Percentiles rank a stretch among this genome's conserved stretches.
phyloP scores from a whole-genome alignment of 2,797 vertebrate species.

The Acrossocheilus wenchowensis region DNA sequence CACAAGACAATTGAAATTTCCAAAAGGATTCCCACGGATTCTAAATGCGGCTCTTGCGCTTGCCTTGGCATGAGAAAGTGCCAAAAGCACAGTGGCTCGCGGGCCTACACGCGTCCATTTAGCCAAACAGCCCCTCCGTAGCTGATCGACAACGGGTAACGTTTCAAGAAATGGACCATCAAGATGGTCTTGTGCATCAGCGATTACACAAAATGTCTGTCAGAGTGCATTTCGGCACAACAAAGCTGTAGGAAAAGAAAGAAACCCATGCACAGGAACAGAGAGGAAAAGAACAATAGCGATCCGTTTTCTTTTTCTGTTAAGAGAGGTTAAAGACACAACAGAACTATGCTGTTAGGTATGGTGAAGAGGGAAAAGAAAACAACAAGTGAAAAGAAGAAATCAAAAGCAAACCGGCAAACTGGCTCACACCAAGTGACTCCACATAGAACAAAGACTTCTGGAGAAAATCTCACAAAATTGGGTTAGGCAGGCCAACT shows the following conservation, averaged over 20 bases:
- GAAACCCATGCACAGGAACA: slow-evolving; percentile 55
- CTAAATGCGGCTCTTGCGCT: slow-evolving; percentile 45
- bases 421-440: slow-evolving; percentile 59
- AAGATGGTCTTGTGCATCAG: neutral
- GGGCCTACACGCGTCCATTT: slow-evolving; percentile 21
- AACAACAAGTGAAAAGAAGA: slow-evolving; percentile 35
- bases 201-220: neutral
- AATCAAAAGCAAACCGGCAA: slow-evolving; percentile 48
- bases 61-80: slow-evolving; percentile 41
- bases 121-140: neutral
- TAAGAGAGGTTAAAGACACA: slow-evolving; percentile 30
- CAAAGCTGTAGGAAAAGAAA: slow-evolving; percentile 33
- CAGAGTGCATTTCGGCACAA: neutral
- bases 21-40: slow-evolving; percentile 57
- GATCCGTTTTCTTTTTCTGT: neutral
- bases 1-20: slow-evolving; percentile 66
- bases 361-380: slow-evolving; percentile 12
- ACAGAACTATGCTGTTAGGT: slow-evolving; percentile 26
- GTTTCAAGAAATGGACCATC: slow-evolving; percentile 40
- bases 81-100: slow-evolving; percentile 20
- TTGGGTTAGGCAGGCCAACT: slow-evolving; percentile 22
- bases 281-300: neutral
- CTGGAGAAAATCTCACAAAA: slow-evolving; percentile 28
- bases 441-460: slow-evolving; percentile 38
- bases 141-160: neutral